Percentiles rank a stretch among this genome's conserved stretches.
Conservation (phyloP, 2,888 invertebrate genomes). For the Euphydryas editha region DNA sequence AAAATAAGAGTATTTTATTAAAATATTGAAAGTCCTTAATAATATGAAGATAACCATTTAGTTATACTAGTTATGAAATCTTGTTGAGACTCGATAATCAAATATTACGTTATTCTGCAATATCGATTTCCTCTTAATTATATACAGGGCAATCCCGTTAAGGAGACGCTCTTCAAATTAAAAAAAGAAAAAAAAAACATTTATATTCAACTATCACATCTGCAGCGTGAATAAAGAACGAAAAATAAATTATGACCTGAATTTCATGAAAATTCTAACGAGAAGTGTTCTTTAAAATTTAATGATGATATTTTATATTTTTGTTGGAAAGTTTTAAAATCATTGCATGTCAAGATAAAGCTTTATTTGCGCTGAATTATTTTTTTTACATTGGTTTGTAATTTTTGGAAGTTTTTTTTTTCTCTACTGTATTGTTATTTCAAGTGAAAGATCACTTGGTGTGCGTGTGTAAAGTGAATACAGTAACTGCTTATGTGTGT, state of each 20-base stretch:
- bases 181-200: constrained; percentile 4
- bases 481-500: too few species aligned
- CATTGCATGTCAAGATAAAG: neutral
- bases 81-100: constrained; percentile 19
- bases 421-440: too few species aligned
- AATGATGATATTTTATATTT: constrained; percentile 9
- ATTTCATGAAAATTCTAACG: constrained; percentile 3
- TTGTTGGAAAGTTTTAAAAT: neutral
- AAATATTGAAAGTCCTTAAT: neutral
- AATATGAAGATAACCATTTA: constrained; percentile 17
- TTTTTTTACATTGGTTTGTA: neutral
- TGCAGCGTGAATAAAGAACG: constrained; percentile 3
- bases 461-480: too few species aligned
- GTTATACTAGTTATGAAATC: constrained; percentile 28
- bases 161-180: constrained; percentile 23
- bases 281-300: constrained; percentile 5
- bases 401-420: neutral
- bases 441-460: too few species aligned
- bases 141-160: constrained; percentile 30
- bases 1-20: too few species aligned
- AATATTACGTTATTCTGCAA: constrained; percentile 19
- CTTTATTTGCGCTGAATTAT: neutral
- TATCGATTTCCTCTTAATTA: constrained; percentile 38
- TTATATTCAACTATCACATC: constrained; percentile 1
- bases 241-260: constrained; percentile 8